Percentiles rank a stretch among this genome's conserved stretches.
phyloP scores from a whole-genome alignment of 2,113 vertebrate genomes.

The Halichoerus grypus region DNA sequence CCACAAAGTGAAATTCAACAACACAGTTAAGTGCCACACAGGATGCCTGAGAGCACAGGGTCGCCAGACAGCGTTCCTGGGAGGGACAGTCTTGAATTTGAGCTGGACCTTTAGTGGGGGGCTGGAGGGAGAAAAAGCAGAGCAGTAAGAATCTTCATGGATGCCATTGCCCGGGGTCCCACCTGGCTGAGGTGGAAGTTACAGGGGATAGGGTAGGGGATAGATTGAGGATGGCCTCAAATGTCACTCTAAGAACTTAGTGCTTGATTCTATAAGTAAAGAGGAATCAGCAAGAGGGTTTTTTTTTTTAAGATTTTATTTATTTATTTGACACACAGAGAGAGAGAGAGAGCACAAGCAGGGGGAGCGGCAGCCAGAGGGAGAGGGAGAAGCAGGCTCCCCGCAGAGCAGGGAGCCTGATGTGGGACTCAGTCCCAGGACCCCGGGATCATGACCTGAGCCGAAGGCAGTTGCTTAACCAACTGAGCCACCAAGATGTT shows the following conservation, averaged over 20 bases:
- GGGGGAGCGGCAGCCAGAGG: no score
- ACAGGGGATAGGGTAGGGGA: neutral
- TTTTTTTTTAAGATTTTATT: no score
- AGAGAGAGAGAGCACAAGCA: no score
- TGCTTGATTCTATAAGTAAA: neutral
- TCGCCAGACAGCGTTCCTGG: neutral
- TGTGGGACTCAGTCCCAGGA: no score
- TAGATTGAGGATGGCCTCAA: neutral
- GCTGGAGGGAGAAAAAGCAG: neutral
- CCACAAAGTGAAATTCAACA: neutral
- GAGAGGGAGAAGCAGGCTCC: no score
- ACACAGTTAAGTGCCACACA: neutral
- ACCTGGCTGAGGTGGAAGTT: neutral
- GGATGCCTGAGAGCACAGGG: neutral
- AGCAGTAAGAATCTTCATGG: neutral
- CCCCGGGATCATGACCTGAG: no score
- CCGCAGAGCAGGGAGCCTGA: no score
- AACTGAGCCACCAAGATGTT: neutral
- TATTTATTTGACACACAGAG: no score
- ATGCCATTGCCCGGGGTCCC: neutral
- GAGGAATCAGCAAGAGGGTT: neutral
- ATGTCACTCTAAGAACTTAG: neutral
- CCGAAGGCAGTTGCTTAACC: no score
- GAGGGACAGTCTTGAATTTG: neutral
- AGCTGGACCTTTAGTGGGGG: neutral